These are phyloP conservation scores for Lepus oiostolus DNA, from an alignment of 2,797 vertebrate species.

Conservation along the genomic window DNA sequence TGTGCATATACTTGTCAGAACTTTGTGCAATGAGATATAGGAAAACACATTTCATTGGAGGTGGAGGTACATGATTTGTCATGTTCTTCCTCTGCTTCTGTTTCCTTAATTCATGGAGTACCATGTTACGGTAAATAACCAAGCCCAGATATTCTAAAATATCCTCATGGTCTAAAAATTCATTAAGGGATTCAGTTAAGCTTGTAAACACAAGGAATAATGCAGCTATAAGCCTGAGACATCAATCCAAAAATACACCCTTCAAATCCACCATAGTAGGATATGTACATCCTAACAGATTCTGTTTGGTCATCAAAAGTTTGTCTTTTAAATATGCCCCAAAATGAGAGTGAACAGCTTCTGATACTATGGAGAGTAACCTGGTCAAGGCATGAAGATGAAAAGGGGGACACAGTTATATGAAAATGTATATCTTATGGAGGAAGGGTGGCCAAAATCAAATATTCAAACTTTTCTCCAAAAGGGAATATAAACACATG, in stretches of 20 bases:
- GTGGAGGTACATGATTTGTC: background rate
- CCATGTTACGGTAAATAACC: background rate
- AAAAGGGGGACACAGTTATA: background rate
- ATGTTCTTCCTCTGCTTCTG: conserved; percentile 47
- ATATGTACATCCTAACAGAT: background rate
- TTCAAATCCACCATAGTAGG: background rate
- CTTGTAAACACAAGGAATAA: conserved; percentile 42
- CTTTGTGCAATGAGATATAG: background rate
- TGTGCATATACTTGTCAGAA: background rate
- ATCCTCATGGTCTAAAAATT: conserved; percentile 32
- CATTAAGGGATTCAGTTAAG: background rate
- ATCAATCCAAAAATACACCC: background rate
- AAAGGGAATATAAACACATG: conserved; percentile 3
- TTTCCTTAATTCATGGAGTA: background rate
- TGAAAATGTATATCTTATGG: background rate
- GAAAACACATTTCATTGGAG: conserved; percentile 15
- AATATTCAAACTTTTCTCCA: conserved; percentile 51
- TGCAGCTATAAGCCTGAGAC: conserved; percentile 5
- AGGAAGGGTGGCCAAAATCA: background rate
- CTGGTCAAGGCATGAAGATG: conserved; percentile 18
- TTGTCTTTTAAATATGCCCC: conserved; percentile 26
- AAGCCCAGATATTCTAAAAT: conserved; percentile 21
- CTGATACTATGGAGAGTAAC: background rate
- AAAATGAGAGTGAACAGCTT: conserved; percentile 44
- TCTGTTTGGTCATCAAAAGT: background rate